Conservation (phyloP, 1,140 invertebrate genomes). For the Zaprionus vittiger region DNA sequence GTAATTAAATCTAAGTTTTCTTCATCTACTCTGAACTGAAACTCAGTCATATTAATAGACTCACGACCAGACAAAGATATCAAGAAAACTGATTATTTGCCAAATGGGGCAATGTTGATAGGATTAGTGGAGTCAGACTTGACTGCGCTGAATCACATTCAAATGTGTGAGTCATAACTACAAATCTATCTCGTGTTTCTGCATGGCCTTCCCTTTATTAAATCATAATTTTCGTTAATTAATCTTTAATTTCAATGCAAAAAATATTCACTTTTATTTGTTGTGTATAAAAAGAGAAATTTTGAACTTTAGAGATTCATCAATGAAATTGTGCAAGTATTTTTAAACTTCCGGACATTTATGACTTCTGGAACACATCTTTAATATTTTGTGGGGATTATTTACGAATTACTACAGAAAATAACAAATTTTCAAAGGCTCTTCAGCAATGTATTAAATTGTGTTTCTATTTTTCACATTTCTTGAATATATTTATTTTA, state of each 20-base stretch:
- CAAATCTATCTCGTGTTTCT: not conserved
- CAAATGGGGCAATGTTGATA: constrained; percentile 40
- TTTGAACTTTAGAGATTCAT: not conserved
- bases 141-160: not conserved
- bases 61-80: not conserved
- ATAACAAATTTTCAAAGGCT: too few relatives aligned
- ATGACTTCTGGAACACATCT: too few relatives aligned
- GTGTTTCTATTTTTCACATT: too few relatives aligned
- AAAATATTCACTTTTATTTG: not conserved
- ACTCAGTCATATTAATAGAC: not conserved
- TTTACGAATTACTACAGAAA: too few relatives aligned
- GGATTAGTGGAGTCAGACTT: constrained; percentile 7
- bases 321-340: too few relatives aligned
- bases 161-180: not conserved
- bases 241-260: not conserved
- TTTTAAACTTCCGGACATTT: too few relatives aligned
- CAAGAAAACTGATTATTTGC: not conserved
- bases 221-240: not conserved
- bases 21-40: not conserved
- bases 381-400: too few relatives aligned
- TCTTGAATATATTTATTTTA: too few relatives aligned
- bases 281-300: not conserved
- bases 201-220: not conserved
- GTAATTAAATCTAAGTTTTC: not conserved
- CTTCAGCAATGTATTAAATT: too few relatives aligned